phyloP scores from a whole-genome alignment of 2,888 invertebrate genomes.

The Chrysolina americana region DNA sequence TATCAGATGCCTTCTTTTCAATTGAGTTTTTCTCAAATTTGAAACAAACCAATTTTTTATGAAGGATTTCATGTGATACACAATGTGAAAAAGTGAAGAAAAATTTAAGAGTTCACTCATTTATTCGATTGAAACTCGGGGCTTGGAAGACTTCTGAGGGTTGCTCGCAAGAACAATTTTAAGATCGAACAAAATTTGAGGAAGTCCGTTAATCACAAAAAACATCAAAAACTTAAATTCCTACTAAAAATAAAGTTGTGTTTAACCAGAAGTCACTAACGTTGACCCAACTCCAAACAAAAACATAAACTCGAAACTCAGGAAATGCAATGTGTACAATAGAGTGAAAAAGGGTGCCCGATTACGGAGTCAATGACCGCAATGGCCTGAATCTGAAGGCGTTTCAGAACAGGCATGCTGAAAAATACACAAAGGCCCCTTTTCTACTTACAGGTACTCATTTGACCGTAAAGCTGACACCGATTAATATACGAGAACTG shows the following conservation, averaged over 20 bases:
- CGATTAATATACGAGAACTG: conserved; percentile 17
- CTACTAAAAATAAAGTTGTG: background rate
- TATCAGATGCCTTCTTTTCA: too few species aligned
- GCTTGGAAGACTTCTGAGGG: too few species aligned
- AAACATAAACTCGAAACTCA: background rate
- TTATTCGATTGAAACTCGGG: too few species aligned
- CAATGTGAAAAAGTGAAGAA: too few species aligned
- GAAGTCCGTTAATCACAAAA: background rate
- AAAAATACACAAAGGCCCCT: conserved; percentile 18
- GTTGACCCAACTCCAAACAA: conserved; percentile 10
- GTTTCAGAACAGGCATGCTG: conserved; percentile 14
- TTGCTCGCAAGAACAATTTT: too few species aligned
- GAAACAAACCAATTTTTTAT: too few species aligned
- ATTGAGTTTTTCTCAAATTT: too few species aligned
- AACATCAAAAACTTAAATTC: background rate
- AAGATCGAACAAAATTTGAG: too few species aligned
- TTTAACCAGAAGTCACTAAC: background rate
- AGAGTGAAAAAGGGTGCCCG: background rate
- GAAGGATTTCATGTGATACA: too few species aligned
- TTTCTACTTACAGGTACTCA: conserved; percentile 12
- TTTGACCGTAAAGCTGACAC: conserved; percentile 21
- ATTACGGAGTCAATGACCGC: conserved; percentile 17
- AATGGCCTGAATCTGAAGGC: conserved; percentile 17
- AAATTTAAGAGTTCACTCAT: too few species aligned
- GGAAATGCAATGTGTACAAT: background rate